Base-by-base conservation (phyloP, 2,797 vertebrate genomes). In the Bothrops alternatus region DNA sequence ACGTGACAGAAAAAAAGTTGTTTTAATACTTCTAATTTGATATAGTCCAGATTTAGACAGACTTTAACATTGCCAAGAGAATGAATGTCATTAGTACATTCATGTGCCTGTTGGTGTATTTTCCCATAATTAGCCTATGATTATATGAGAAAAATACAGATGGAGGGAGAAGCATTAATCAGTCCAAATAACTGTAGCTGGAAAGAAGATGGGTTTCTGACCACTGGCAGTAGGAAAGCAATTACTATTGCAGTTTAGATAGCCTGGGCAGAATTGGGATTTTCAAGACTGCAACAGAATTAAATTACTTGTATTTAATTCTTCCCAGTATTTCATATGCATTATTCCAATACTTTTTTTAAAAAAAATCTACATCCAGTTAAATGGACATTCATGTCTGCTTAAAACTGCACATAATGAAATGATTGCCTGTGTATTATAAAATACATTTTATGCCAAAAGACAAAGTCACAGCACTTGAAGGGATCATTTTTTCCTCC, bases 101-200 rank as follows among this genome's bases (percentile, higher is more conserved):
- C 20, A 82, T 82, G 37, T 82, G 78, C 78, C 42, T 82, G 42
- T 82, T 82, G 47, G 20, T 93, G 85, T 23, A 85, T 73, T 93
- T 53, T 55, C 6, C 37, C 92, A 95, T 89, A 86, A 63, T 82
- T 90, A 8, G 63, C 61, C 93, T 42, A 65, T 88, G 8, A 23
- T 47, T 60, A 92, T 47, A 92, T 88, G 78, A 82, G 37, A 47
- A 82, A 82, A 82, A 82, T 82, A 82, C 20, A 82, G 42, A 82
- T 82, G 78, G 78, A 82, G 4, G 10, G 3, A 47, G 42, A 47
- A 82, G 42, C 78, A 88, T 56, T 57, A 89, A n/a, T 61, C 23
- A 55, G 12, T 18, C 58, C 57, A 60, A 26, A 8, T 12, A 42
- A 50, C 2, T 63, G 3, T 32, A 50, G 18, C 3, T 16, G 82